Base-by-base conservation (phyloP, 2,113 vertebrate species). In the mouse (Mus musculus) region DNA sequence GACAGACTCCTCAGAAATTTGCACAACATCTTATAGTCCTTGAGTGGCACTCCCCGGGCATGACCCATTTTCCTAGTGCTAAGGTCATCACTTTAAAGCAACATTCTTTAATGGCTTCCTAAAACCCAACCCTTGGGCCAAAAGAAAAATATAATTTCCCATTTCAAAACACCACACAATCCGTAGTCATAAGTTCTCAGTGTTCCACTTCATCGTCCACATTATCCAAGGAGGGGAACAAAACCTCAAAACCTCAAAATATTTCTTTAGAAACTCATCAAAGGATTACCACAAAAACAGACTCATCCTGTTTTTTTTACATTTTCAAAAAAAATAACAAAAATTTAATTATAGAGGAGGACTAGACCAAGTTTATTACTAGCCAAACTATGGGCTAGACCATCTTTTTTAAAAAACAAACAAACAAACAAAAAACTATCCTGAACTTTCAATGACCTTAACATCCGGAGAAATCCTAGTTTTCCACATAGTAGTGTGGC, bases 281-380 rank as follows among this genome's bases (percentile, higher is more conserved):
- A 97, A 97, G 97, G 93, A 76, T 93, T 96, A 93, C 97, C 97
- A 96, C 94, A 95, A 88, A 92, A 94, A 91, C 30, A 95, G 61
- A 65, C 17, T 52, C 77, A 95, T 88, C 39, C 86, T 96, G 82
- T 67, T 95, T 24, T 88, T 81, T 95, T 22, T 94, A 72, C 90
- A 36, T 96, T 95, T 97, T 94, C 75, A 77, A 92, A 96, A 93
- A 90, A 97, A 92, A 89, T 93, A 95, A 89, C 93, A 96, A 90
- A 95, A 91, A 91, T 88, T 52, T 97, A 97, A 98, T 97, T 97
- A 97, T 49, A 97, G 52, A 89, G 95, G 46, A 96, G 81, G 22
- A 85, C 82, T 14, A 96, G 71, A 93, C 73, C 56, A 95, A 69
- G 49, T 84, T 95, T 65, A 89, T 94, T 56, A 80, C 90, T 80